phyloP scores from a whole-genome alignment of 92 coral and sea anemone genomes.

The Pocillopora meandrina region DNA sequence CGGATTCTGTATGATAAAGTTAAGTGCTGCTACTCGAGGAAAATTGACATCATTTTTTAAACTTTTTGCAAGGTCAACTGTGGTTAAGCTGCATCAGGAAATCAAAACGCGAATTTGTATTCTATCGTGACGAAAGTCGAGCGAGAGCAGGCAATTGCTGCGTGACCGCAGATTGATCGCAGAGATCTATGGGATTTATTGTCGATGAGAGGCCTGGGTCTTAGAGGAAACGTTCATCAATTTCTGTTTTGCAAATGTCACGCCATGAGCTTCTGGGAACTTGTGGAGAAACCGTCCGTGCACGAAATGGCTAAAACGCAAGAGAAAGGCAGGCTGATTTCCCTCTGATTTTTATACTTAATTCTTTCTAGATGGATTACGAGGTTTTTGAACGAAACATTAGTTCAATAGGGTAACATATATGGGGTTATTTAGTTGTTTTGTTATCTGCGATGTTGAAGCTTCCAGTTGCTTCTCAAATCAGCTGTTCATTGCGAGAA shows the following conservation, averaged over 20 bases:
- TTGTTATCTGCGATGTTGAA: no score
- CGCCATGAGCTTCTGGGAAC: constrained; percentile 66
- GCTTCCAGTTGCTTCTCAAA: background rate
- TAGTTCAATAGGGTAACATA: background rate
- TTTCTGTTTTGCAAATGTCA: constrained; percentile 5
- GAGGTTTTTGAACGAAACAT: background rate
- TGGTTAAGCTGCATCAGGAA: no score
- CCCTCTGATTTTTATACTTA: background rate
- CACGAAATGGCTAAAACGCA: constrained; percentile 87
- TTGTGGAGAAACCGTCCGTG: constrained; percentile 71
- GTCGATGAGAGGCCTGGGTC: constrained; percentile 4
- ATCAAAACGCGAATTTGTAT: no score
- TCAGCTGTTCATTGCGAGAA: background rate
- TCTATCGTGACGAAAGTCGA: no score
- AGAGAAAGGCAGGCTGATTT: constrained; percentile 41
- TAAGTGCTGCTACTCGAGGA: no score
- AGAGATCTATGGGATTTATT: background rate
- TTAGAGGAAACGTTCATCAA: background rate
- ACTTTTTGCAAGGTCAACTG: no score
- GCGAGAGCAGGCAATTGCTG: background rate
- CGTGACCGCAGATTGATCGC: background rate
- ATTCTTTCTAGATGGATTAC: background rate
- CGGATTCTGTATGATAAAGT: no score
- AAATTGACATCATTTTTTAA: no score
- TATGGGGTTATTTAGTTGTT: background rate